Base-by-base conservation (phyloP, 2,113 vertebrate species). In the Gila orcuttii region DNA sequence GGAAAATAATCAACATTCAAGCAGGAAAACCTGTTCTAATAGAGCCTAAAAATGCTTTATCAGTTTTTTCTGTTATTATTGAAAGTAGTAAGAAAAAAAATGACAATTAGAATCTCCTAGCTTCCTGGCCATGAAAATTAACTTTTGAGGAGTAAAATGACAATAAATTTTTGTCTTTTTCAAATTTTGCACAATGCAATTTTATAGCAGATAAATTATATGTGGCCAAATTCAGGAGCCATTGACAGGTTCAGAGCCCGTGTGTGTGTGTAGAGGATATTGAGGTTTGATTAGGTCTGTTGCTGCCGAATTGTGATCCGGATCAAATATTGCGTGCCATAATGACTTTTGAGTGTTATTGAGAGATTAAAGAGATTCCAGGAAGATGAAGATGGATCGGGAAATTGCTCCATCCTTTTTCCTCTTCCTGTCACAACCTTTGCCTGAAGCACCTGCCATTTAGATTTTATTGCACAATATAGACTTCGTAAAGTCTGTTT, bases 401-500 rank as follows among this genome's bases (percentile, higher is more conserved):
- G 68, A 74, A 73, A 73, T 83, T 39, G 21, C 68, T 69, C 25
- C 19, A 3, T 55, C 19, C 64, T 33, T 4, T 73, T 83, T 73
- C 23, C 52, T 83, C 52, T 55, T 83, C 47, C 68, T 73, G 66
- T 73, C 81, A 28, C 81, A 71, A 83, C 81, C 81, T 83, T 64
- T 82, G 79, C 57, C 75, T 83, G n/a, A 85, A 85, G 62, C 19
- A 69, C 33, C 83, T 60, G 76, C n/a, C 62, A 50, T 83, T 82
- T 83, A 85, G 52, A 83, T 79, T 74, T 85, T 60, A 74, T 83
- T 73, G 50, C 33, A 23, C 68, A 86, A 75, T 86, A 71, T 80
- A 79, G 73, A 78, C 52, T 21, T 83, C 39, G n/a, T 47, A 55
- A 83, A 83, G 79, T 64, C 60, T 50, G 79, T 88, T 71, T 82